Conservation (phyloP, 2,888 invertebrate genomes). For the Mimumesa dahlbomi region DNA sequence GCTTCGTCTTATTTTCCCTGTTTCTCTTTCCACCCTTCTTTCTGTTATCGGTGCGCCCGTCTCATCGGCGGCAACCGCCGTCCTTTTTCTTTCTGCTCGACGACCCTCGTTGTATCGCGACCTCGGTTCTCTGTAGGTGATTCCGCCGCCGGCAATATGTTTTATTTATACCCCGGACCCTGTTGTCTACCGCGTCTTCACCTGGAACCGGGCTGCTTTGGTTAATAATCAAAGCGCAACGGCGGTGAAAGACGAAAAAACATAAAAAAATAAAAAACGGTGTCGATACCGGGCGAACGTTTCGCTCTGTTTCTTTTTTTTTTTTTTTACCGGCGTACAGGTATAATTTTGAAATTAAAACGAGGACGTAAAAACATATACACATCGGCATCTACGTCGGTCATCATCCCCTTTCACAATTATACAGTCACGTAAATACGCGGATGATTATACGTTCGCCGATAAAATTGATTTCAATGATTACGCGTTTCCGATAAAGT, state of each 20-base stretch:
- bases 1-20: slow-evolving; percentile 40
- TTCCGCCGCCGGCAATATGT: slow-evolving; percentile 65
- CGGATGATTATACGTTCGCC: not conserved
- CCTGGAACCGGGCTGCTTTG: slow-evolving; percentile 38
- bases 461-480: slow-evolving; percentile 9
- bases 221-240: slow-evolving; percentile 49
- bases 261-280: too few species aligned
- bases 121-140: slow-evolving; percentile 33
- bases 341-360: too few species aligned
- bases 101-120: not conserved
- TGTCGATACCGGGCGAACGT: not conserved
- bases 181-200: slow-evolving; percentile 40
- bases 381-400: too few species aligned
- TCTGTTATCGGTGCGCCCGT: slow-evolving; percentile 3
- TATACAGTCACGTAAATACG: slow-evolving; percentile 3
- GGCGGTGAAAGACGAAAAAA: not conserved
- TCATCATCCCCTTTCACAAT: not conserved
- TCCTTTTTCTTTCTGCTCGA: slow-evolving; percentile 16
- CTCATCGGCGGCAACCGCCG: slow-evolving; percentile 23
- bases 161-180: slow-evolving; percentile 65
- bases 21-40: slow-evolving; percentile 6
- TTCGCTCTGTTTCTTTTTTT: not conserved
- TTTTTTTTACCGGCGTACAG: not conserved
- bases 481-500: slow-evolving; percentile 9
- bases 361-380: too few species aligned